Conservation (phyloP, 2,797 vertebrate genomes). For the Natrix natrix region DNA sequence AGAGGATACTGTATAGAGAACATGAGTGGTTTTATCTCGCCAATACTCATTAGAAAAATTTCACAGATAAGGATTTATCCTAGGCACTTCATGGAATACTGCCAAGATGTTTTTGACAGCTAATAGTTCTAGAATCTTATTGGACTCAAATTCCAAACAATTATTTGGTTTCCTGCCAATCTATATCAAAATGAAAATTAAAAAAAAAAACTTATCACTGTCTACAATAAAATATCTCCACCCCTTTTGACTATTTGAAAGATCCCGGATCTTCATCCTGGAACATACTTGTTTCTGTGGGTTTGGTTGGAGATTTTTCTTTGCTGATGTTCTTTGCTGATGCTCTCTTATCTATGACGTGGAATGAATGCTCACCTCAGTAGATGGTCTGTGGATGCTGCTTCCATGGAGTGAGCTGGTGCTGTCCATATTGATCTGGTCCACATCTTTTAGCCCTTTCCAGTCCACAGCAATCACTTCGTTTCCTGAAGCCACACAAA, state of each 20-base stretch:
- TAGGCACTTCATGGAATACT: background rate
- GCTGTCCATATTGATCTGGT: conserved; percentile 92
- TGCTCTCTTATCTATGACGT: background rate
- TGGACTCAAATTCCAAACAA: conserved; percentile 13
- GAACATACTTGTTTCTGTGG: background rate
- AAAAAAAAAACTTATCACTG: background rate
- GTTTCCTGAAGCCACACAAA: conserved; percentile 74
- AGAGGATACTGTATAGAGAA: background rate
- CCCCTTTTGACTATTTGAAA: background rate
- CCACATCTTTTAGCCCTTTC: conserved; percentile 96
- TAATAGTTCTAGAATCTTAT: conserved; percentile 22
- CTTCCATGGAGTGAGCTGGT: conserved; percentile 75
- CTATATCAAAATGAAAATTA: background rate
- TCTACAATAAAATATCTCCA: background rate
- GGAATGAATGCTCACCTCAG: conserved; percentile 67
- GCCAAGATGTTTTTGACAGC: background rate
- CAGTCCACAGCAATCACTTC: conserved; percentile 92
- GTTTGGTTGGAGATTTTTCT: background rate
- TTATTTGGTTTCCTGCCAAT: background rate
- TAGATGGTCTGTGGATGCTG: conserved; percentile 73
- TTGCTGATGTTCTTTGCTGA: background rate
- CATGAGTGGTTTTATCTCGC: background rate
- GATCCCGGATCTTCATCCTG: background rate
- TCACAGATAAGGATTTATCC: background rate
- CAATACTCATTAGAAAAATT: conserved; percentile 3